These are phyloP conservation scores for Aplysina aerophoba DNA, from an alignment of 37 sponge, comb jelly and placozoan species.

Conservation along the genomic window DNA sequence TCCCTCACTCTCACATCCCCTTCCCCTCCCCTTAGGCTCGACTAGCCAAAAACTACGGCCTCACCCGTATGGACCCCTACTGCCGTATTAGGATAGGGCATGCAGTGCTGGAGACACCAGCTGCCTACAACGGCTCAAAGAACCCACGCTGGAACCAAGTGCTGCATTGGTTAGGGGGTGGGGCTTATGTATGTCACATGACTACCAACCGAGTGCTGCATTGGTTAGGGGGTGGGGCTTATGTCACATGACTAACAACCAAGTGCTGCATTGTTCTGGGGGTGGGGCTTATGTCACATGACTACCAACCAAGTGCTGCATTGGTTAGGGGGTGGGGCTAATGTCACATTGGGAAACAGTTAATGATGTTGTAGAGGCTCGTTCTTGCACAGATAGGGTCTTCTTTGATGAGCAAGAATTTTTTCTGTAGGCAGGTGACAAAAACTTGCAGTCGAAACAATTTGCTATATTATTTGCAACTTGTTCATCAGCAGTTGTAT, in stretches of 20 bases:
- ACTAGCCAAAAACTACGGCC: slow-evolving; percentile 90
- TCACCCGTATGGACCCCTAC: slow-evolving; percentile 98
- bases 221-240: slow-evolving; percentile 10
- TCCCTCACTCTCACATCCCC: neutral
- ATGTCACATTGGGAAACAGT: too few relatives aligned
- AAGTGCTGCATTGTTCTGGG: too few relatives aligned
- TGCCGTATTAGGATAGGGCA: slow-evolving; percentile 93
- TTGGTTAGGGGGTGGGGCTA: neutral
- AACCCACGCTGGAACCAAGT: slow-evolving; percentile 96
- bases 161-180: slow-evolving; percentile 63
- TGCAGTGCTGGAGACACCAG: slow-evolving; percentile 88
- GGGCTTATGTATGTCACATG: neutral
- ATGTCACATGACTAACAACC: too few relatives aligned
- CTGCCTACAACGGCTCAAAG: slow-evolving; percentile 90
- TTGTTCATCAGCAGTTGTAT: too few relatives aligned
- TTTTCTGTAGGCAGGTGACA: too few relatives aligned
- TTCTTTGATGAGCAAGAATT: too few relatives aligned
- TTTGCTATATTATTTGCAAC: too few relatives aligned
- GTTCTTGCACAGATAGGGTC: too few relatives aligned
- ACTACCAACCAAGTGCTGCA: too few relatives aligned
- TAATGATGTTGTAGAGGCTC: too few relatives aligned
- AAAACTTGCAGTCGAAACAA: too few relatives aligned
- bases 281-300: neutral
- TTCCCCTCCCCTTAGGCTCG: slow-evolving; percentile 58
- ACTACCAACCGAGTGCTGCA: too few relatives aligned